Evolutionary conservation across 2,888 invertebrate genomes (phyloP), one percentile per base, ranked within the genome.

Genomic region (Diloba caeruleocephala): DNA sequence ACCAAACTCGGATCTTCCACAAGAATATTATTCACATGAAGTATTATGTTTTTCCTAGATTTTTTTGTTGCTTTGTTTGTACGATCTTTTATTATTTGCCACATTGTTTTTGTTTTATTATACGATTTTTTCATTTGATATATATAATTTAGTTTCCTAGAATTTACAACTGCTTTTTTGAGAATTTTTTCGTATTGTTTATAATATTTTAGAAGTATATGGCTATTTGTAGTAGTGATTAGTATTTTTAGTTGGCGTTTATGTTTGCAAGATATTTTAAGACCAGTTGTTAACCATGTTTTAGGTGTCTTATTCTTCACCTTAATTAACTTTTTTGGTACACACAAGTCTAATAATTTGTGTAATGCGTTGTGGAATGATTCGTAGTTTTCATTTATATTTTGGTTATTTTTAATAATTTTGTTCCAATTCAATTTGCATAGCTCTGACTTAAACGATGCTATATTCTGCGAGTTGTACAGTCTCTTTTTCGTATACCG

Each of bases 181-280:
- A 38, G 10, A 10, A 10, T 15, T 17, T 38, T 38, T 28, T 38
- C 38, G 9, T 37, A 25, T 1, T 12, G 2, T 37, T 25, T 25
- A 37, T 25, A 23, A 25, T 23, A 6, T 21, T 19, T 19, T 7
- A 8, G 7, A 13, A 23, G 10, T 8, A 34, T n/a, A 21, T 21
- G 34, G 12, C 17, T 26, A 15, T 38, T 38, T 5, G 28, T 28
- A 10, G n/a, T 38, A 17, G 10, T 14, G 2, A 17, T 28, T 38
- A 38, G 8, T 10, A 10, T 9, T 38, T 43, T 43, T n/a, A n/a
- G n/a, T n/a, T n/a, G n/a, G n/a, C n/a, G n/a, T n/a, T n/a, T n/a
- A n/a, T n/a, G n/a, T n/a, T 43, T 34, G n/a, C 43, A 43, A 3
- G 33, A 21, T 12, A 25, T 15, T 43, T 26, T 33, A 7, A 43